Evolutionary conservation across 2,888 invertebrate species (phyloP), one percentile per base, ranked within the genome.

Genomic region (Alloplasta piceator): DNA sequence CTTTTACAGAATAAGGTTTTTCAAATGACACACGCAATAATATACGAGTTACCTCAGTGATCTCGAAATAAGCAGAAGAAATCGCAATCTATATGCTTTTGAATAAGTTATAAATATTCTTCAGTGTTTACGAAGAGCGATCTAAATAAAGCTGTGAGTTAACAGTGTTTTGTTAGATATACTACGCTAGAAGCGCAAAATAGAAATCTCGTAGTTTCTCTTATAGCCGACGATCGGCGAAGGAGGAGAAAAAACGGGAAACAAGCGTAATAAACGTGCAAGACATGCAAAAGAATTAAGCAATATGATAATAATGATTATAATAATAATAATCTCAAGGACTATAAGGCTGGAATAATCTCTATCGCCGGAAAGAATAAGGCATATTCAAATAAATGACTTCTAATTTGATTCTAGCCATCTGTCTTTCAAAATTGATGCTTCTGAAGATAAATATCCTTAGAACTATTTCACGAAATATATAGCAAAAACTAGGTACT

Each of bases 61-160:
- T 48, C 76, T 76, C 55, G 56, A 80, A 76, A 80, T 76, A 76
- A 55, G 60, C 5, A 55, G 55, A 58, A 76, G 72, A 70, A 61
- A 26, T 61, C 61, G 56, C 75, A 36, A 74, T 74, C 74, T 71
- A 52, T n/a, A n/a, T 67, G 60, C 66, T 76, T 66, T 68, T 52
- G 78, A 82, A 72, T 71, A 43, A 71, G 71, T 80, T 82, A 80
- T 75, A 80, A 75, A 82, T 80, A 82, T 82, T 78, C 71, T 43
- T 43, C 48, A 48, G 64, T 70, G 73, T 81, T 78, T 78, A 74
- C 73, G 26, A 26, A 68, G 55, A 70, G 64, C 64, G 71, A 26
- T 80, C 80, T 74, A 70, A 82, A 77, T 80, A 73, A 77, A 80
- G 77, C 61, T 46, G 48, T 43, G 79, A 72, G 75, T 72, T 72